These are phyloP conservation scores for Cairina moschata DNA, from an alignment of 2,113 vertebrate genomes.

Conservation along the genomic window DNA sequence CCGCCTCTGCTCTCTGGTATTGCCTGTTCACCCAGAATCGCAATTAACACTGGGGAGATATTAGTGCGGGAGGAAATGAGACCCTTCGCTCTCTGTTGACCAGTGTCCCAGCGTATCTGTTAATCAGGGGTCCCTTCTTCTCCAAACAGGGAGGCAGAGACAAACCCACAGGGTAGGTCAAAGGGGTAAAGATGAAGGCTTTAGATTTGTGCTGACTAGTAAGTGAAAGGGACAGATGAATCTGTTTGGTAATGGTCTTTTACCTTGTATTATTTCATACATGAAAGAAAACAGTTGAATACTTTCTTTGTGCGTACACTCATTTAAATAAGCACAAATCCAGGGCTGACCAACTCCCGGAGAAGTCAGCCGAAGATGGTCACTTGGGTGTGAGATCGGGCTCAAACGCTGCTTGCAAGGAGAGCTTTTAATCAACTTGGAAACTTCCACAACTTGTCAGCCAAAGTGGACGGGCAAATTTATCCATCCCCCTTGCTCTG, in stretches of 20 bases:
- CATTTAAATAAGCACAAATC: neutral
- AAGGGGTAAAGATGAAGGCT: conserved; percentile 14
- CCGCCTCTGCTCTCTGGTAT: neutral
- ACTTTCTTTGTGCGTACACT: neutral
- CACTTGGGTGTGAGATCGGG: neutral
- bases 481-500: neutral
- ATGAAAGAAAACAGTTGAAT: neutral
- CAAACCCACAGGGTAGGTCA: neutral
- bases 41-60: neutral
- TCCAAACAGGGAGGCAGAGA: neutral
- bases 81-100: neutral
- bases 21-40: conserved; percentile 31
- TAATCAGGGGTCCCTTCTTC: conserved; percentile 28
- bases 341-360: neutral
- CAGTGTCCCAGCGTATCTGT: neutral
- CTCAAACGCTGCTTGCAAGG: neutral
- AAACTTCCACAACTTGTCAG: neutral
- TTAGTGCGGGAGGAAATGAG: conserved; percentile 27
- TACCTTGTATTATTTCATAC: neutral
- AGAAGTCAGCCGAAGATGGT: neutral
- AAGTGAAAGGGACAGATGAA: conserved; percentile 39
- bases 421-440: neutral
- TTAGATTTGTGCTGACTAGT: neutral
- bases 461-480: neutral
- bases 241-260: neutral